phyloP scores from a whole-genome alignment of 1,140 invertebrate genomes.

The Calliopsis andreniformis region DNA sequence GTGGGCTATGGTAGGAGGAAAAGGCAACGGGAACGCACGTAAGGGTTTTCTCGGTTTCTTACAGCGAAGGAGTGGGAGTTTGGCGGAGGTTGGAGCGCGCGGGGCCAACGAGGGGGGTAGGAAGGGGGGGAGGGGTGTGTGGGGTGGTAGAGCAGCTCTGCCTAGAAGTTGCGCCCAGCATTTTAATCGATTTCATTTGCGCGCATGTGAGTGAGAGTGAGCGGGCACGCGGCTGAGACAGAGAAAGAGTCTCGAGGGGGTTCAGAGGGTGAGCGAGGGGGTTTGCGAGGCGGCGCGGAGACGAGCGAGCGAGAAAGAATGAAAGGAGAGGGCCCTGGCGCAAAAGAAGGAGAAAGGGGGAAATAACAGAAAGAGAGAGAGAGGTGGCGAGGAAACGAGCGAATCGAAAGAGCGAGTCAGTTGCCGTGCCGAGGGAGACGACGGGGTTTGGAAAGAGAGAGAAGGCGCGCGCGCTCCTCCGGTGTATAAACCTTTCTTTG shows the following conservation, averaged over 20 bases:
- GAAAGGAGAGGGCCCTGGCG: conserved; percentile 35
- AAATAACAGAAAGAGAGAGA: conserved; percentile 53
- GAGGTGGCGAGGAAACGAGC: conserved; percentile 37
- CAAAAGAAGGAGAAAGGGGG: conserved; percentile 45
- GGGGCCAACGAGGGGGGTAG: conserved; percentile 35
- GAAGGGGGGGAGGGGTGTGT: conserved; percentile 25
- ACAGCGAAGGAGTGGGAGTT: conserved; percentile 68
- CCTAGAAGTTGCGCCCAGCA: conserved; percentile 81
- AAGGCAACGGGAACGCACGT: conserved; percentile 71
- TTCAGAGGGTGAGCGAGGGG: conserved; percentile 20
- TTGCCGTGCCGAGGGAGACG: conserved; percentile 29
- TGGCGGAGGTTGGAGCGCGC: conserved; percentile 60
- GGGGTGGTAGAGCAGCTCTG: conserved; percentile 65
- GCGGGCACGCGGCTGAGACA: conserved; percentile 64
- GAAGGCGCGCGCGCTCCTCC: conserved; percentile 63
- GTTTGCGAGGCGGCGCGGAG: conserved; percentile 7
- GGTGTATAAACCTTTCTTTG: conserved; percentile 81
- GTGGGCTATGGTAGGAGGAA: conserved; percentile 39
- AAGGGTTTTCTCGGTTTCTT: conserved; percentile 80
- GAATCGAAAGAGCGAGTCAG: conserved; percentile 49
- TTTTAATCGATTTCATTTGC: conserved; percentile 83
- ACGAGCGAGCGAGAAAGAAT: conserved; percentile 18
- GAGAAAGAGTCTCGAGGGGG: conserved; percentile 45
- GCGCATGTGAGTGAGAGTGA: conserved; percentile 76
- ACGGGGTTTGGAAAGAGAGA: conserved; percentile 14